phyloP scores from a whole-genome alignment of 2,113 vertebrate species.

The Saguinus midas region DNA sequence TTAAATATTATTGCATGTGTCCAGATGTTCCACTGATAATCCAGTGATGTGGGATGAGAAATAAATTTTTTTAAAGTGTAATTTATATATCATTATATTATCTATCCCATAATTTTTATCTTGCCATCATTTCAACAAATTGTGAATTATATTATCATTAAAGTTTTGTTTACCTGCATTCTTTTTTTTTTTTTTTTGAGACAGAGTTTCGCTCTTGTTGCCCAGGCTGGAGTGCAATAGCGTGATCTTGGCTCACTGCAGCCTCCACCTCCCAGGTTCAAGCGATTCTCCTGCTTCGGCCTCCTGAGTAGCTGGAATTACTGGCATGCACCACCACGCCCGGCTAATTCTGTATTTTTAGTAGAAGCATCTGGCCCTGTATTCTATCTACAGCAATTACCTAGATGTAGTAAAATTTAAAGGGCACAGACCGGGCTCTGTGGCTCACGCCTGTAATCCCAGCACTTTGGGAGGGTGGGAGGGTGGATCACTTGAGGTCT shows the following conservation, averaged over 20 bases:
- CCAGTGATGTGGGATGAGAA: not conserved
- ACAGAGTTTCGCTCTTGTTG: too few relatives aligned
- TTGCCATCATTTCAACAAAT: conserved; percentile 17
- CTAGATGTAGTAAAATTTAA: not conserved
- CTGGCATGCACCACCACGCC: too few relatives aligned
- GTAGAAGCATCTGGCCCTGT: not conserved
- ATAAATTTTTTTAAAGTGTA: not conserved
- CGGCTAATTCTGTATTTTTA: too few relatives aligned
- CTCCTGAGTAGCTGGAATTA: too few relatives aligned
- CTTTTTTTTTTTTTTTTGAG: too few relatives aligned
- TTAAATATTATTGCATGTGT: not conserved
- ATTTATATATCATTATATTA: not conserved
- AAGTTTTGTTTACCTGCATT: not conserved
- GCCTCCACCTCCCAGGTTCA: too few relatives aligned
- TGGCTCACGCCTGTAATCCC: too few relatives aligned
- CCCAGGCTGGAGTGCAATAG: too few relatives aligned
- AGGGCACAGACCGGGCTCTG: not conserved
- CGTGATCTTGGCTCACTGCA: too few relatives aligned
- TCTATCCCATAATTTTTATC: not conserved
- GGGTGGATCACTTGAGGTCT: too few relatives aligned
- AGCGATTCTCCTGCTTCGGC: too few relatives aligned
- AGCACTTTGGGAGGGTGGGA: too few relatives aligned
- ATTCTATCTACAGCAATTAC: not conserved
- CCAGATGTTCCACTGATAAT: not conserved
- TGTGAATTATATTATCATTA: not conserved